Base-by-base conservation (phyloP, 2,888 invertebrate genomes). In the Sthenelais limicola region DNA sequence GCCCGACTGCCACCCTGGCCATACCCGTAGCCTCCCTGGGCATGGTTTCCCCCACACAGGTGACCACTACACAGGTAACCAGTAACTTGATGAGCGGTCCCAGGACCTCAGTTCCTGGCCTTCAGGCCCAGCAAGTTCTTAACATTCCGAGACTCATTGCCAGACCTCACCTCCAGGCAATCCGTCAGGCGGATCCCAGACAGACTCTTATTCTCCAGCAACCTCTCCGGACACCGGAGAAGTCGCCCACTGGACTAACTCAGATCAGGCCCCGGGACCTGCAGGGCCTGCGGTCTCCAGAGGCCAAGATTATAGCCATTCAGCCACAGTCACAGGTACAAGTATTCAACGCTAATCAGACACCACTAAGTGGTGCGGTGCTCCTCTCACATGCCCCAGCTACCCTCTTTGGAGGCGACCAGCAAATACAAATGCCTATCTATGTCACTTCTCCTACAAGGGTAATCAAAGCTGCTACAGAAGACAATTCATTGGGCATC, bases 91-190 rank as follows among this genome's bases (percentile, higher is more conserved):
- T 33, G 21, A 32, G 30, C 2, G 21, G 48, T 48, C 67, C 49
- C 1, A 47, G 67, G 1, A 35, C 28, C 18, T 35, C 35, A n/a
- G 18, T 15, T 18, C 67, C 68, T 9, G 7, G 15, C 32, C 7
- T 49, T 1, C 51, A 24, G 12, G 12, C 21, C 5, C 51, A 43
- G 18, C 68, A 68, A 35, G 68, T 68, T 7, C 33, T 68, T n/a
- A 68, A 68, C 68, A 68, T 68, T n/a, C 68, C 68, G 18, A 47
- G 33, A 26, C 24, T 68, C n/a, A 49, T 18, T 12, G 15, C 48
- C 3, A 35, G 38, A 5, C 38, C 38, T 7, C 62, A 35, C 18
- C 43, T 62, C 5, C 62, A 62, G 62, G 38, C 62, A 1, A 15
- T 62, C 9, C 35, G 62, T 15, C 7, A 21, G 7, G 24, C 38